These are phyloP conservation scores for Mus spretus DNA, from an alignment of 2,797 vertebrate species.

Conservation along the genomic window DNA sequence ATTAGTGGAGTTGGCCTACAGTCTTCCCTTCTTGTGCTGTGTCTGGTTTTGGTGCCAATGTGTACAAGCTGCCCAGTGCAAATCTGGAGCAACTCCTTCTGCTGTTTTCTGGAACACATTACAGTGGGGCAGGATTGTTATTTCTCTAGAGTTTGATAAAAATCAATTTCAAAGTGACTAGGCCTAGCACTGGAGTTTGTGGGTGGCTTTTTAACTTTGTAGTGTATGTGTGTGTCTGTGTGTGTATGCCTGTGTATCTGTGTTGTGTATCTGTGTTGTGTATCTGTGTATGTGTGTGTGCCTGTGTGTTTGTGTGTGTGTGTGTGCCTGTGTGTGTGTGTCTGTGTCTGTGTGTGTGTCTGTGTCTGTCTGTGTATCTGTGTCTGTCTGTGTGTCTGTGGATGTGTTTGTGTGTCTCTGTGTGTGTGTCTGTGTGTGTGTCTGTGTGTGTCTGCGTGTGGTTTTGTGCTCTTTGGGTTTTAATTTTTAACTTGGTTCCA, in stretches of 20 bases:
- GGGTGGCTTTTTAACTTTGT: constrained; percentile 67
- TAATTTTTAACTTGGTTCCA: constrained; percentile 61
- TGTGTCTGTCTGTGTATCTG: background rate
- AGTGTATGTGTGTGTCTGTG: background rate
- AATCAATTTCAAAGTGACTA: constrained; percentile 40
- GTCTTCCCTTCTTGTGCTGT: constrained; percentile 36
- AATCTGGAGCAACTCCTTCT: background rate
- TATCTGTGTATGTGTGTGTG: background rate
- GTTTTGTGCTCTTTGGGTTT: constrained; percentile 11
- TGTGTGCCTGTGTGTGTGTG: background rate
- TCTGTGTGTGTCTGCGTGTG: background rate
- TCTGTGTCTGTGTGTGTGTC: background rate
- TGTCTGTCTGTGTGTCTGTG: background rate
- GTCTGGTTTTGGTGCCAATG: constrained; percentile 54
- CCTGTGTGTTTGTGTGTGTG: background rate
- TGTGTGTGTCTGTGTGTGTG: background rate
- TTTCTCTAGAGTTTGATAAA: constrained; percentile 64
- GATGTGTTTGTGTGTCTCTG: background rate
- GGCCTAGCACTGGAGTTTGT: background rate
- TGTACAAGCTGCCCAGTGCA: background rate
- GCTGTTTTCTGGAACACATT: constrained; percentile 27
- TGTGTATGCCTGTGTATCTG: background rate
- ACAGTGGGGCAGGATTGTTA: background rate
- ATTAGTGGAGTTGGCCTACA: constrained; percentile 14
- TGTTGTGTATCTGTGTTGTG: background rate